phyloP scores from a whole-genome alignment of 2,797 vertebrate species.

The Momotus momota region DNA sequence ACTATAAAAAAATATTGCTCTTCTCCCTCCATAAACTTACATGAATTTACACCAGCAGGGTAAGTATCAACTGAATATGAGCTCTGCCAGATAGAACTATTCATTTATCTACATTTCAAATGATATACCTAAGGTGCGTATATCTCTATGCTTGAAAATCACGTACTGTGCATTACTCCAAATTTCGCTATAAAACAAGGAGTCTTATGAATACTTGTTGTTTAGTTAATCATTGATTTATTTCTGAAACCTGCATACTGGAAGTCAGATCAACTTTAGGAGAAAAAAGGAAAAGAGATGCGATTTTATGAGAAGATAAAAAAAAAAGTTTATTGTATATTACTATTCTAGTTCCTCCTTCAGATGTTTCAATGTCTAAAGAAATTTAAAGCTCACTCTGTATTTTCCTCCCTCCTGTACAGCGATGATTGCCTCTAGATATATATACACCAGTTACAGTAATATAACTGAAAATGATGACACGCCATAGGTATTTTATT shows the following conservation, averaged over 20 bases:
- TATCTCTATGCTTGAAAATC: not conserved
- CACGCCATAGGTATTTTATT: constrained; percentile 44
- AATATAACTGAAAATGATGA: constrained; percentile 42
- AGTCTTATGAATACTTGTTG: constrained; percentile 20
- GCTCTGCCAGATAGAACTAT: not conserved
- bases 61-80: not conserved
- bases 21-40: not conserved
- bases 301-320: constrained; percentile 32
- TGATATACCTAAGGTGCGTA: not conserved
- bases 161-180: not conserved
- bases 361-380: constrained; percentile 30
- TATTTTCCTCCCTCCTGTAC: not conserved
- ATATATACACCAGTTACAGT: constrained; percentile 25
- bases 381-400: constrained; percentile 25
- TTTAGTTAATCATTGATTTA: constrained; percentile 28
- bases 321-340: constrained; percentile 9
- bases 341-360: constrained; percentile 30
- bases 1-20: not conserved
- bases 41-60: not conserved
- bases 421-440: constrained; percentile 35
- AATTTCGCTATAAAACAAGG: constrained; percentile 5
- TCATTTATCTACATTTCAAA: not conserved
- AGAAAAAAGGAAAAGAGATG: not conserved
- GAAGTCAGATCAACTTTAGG: not conserved
- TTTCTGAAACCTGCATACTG: not conserved